Evolutionary conservation across 2,113 vertebrate species (phyloP).

Genomic region (Ceuthmochares aereus): DNA sequence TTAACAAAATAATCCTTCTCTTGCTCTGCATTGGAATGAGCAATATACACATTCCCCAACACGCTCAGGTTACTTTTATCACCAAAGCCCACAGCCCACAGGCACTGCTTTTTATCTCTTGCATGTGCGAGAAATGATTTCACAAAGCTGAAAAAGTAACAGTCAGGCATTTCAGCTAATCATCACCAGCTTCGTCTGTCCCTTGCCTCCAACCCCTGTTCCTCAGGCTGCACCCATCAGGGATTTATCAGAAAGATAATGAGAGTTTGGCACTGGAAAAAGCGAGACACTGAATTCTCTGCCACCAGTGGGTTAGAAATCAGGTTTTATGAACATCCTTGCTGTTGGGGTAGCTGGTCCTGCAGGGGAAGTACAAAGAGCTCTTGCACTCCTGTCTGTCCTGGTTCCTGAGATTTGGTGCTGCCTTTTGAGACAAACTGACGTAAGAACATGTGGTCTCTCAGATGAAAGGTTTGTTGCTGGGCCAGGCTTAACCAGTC

Average conservation of each 20-base stretch:
- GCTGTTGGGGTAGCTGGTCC: not conserved
- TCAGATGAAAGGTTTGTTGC: not conserved
- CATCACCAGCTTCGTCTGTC: not conserved
- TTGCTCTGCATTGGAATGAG: not conserved
- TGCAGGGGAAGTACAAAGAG: not conserved
- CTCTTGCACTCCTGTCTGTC: not conserved
- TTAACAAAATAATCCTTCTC: not conserved
- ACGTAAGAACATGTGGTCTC: not conserved
- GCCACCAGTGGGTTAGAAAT: not conserved
- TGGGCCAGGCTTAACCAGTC: not conserved
- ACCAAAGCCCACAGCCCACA: not conserved
- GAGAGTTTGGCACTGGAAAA: not conserved
- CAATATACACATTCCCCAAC: not conserved
- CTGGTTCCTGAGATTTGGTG: fast-evolving
- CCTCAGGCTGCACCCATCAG: not conserved
- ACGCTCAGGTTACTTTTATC: not conserved
- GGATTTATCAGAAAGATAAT: not conserved
- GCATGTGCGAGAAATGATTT: not conserved
- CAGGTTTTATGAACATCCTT: fast-evolving
- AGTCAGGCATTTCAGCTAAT: not conserved
- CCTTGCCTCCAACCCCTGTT: not conserved
- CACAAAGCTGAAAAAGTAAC: too few species aligned
- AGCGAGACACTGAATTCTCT: not conserved
- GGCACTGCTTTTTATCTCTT: not conserved
- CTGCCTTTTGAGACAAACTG: not conserved